Percentiles rank a stretch among this genome's conserved stretches.
phyloP scores from a whole-genome alignment of 2,113 vertebrate species.

The Cynoglossus semilaevis region DNA sequence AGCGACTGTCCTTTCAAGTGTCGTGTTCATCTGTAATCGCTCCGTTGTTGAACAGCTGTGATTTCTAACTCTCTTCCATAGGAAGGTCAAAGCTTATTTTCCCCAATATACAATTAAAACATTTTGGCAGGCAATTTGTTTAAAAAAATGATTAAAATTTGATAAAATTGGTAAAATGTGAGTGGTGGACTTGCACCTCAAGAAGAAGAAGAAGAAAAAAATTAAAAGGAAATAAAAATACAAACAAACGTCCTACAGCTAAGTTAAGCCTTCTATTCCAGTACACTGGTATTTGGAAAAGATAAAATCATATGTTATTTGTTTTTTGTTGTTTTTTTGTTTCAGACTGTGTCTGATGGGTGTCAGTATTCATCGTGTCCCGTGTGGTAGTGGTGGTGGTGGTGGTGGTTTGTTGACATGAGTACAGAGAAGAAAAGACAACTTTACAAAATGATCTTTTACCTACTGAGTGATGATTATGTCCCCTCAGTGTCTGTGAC shows the following conservation, averaged over 20 bases:
- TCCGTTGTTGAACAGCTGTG: constrained; percentile 84
- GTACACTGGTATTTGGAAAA: constrained; percentile 92
- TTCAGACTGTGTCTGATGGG: constrained; percentile 85
- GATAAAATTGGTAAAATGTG: constrained; percentile 59
- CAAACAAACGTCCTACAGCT: constrained; percentile 88
- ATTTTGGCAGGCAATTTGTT: constrained; percentile 75
- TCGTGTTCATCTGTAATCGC: constrained; percentile 80
- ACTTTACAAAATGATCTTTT: constrained; percentile 99
- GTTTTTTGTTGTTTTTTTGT: constrained; percentile 31
- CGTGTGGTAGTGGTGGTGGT: constrained; percentile 91
- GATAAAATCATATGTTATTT: constrained; percentile 84
- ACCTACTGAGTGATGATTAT: constrained; percentile 99
- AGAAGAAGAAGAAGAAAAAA: constrained; percentile 68
- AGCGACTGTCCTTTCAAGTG: constrained; percentile 81
- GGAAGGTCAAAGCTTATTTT: constrained; percentile 84
- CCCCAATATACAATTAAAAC: constrained; percentile 75
- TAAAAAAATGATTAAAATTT: constrained; percentile 64
- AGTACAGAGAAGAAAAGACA: constrained; percentile 96
- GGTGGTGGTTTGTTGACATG: constrained; percentile 86
- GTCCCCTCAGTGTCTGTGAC: constrained; percentile 99
- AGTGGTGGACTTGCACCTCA: constrained; percentile 85
- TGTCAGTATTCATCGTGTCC: constrained; percentile 83
- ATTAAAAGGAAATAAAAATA: constrained; percentile 79
- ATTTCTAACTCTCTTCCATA: constrained; percentile 95
- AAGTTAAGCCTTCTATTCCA: constrained; percentile 90